Evolutionary conservation across 92 coral and sea anemone species (phyloP).

Genomic region (Siderastrea radians): DNA sequence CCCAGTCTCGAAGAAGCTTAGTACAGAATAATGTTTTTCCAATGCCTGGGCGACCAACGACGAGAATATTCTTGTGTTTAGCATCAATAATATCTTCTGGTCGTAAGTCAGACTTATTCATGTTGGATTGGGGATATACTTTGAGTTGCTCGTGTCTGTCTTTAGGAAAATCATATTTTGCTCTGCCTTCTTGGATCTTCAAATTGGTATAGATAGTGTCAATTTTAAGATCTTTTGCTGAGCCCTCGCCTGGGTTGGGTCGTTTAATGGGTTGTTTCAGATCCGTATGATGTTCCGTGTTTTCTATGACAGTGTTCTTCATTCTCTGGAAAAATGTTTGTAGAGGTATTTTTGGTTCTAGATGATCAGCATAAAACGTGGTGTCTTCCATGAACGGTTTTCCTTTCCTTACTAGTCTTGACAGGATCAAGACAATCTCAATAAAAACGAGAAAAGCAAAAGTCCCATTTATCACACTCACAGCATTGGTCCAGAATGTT

Average conservation of each 20-base stretch:
- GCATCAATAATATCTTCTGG: constrained; percentile 4
- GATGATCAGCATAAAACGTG: neutral
- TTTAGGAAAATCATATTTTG: neutral
- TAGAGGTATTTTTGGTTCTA: neutral
- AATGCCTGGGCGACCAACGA: constrained; percentile 63
- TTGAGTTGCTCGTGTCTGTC: neutral
- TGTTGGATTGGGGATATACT: neutral
- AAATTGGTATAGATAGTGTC: neutral
- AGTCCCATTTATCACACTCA: neutral
- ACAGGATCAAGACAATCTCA: neutral
- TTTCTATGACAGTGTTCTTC: neutral
- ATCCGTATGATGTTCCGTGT: neutral
- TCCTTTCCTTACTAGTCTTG: neutral
- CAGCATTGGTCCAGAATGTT: neutral
- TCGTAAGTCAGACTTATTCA: neutral
- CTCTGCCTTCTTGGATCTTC: neutral
- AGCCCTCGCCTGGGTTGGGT: neutral
- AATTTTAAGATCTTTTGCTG: neutral
- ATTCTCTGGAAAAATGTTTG: neutral
- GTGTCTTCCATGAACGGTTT: neutral
- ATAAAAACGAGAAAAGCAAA: constrained; percentile 2
- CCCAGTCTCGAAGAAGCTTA: constrained; percentile 48
- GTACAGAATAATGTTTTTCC: constrained; percentile 44
- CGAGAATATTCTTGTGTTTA: constrained; percentile 17
- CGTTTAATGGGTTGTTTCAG: neutral